Conservation (phyloP, 2,888 invertebrate species). For the Bursaphelenchus okinawaensis region DNA sequence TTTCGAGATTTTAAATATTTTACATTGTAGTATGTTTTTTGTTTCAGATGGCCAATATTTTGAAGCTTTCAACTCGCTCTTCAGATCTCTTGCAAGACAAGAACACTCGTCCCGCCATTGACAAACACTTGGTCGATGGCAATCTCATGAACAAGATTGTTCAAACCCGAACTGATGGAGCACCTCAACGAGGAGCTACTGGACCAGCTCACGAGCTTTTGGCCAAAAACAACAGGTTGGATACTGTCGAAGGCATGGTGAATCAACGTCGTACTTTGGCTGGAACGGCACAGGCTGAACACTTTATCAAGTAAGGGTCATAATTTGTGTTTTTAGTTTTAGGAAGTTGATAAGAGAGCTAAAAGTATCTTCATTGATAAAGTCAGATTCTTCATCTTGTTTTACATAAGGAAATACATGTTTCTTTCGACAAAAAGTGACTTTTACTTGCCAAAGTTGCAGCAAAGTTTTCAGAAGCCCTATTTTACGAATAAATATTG, state of each 20-base stretch:
- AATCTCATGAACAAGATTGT: background rate
- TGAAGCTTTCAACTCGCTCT: slow-evolving; percentile 20
- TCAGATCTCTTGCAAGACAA: slow-evolving; percentile 25
- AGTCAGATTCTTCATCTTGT: too few species aligned
- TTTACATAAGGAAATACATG: too few species aligned
- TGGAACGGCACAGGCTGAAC: slow-evolving; percentile 48
- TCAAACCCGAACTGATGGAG: background rate
- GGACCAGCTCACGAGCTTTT: slow-evolving; percentile 22
- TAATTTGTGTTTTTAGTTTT: background rate
- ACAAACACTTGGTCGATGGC: background rate
- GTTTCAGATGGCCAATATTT: slow-evolving; percentile 17
- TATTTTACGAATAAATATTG: too few species aligned
- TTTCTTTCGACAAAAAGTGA: too few species aligned
- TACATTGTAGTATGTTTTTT: background rate
- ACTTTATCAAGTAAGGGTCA: slow-evolving; percentile 41
- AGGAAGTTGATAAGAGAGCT: background rate
- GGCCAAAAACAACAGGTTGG: slow-evolving; percentile 31
- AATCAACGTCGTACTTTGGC: slow-evolving; percentile 40
- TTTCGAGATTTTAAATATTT: too few species aligned
- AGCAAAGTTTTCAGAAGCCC: too few species aligned
- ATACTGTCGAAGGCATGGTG: slow-evolving; percentile 37
- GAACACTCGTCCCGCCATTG: slow-evolving; percentile 12
- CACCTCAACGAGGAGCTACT: background rate
- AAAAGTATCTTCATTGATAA: background rate
- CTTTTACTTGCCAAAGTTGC: too few species aligned